Evolutionary conservation across 1,140 invertebrate species (phyloP).

Genomic region (Drosophila pruinosa): DNA sequence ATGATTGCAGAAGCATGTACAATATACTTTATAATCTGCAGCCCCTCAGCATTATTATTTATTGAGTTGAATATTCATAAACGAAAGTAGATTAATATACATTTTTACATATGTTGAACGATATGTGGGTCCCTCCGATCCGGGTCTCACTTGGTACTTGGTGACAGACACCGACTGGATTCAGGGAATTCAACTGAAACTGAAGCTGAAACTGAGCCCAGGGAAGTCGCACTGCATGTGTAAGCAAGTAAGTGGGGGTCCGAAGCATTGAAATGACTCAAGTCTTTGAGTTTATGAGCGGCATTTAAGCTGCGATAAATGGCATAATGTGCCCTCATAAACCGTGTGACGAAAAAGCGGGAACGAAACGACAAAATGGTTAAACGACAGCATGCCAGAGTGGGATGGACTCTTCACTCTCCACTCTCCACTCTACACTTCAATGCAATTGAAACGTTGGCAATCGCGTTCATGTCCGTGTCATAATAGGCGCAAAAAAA

Average conservation of each 20-base stretch:
- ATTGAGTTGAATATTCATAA: slow-evolving; percentile 39
- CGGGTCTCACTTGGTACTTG: slow-evolving; percentile 14
- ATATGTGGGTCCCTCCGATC: slow-evolving; percentile 31
- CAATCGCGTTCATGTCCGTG: slow-evolving; percentile 43
- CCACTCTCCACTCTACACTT: slow-evolving; percentile 40
- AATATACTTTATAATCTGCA: not conserved
- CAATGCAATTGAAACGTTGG: slow-evolving; percentile 66
- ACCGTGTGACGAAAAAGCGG: slow-evolving; percentile 51
- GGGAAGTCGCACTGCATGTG: not conserved
- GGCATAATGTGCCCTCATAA: slow-evolving; percentile 79
- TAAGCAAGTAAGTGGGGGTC: not conserved
- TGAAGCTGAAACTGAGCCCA: not conserved
- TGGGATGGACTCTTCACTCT: slow-evolving; percentile 33
- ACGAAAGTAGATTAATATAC: slow-evolving; percentile 26
- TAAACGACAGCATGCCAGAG: not conserved
- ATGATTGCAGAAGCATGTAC: not conserved
- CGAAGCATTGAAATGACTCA: slow-evolving; percentile 33
- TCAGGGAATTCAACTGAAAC: not conserved
- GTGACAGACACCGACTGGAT: not conserved
- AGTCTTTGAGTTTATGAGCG: slow-evolving; percentile 61
- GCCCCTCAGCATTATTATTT: not conserved
- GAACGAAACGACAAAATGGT: slow-evolving; percentile 1
- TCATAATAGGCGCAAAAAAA: slow-evolving; percentile 75
- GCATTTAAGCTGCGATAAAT: slow-evolving; percentile 77
- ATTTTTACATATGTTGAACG: not conserved